Evolutionary conservation across 2,888 invertebrate genomes (phyloP).

Genomic region (Nomada flava): DNA sequence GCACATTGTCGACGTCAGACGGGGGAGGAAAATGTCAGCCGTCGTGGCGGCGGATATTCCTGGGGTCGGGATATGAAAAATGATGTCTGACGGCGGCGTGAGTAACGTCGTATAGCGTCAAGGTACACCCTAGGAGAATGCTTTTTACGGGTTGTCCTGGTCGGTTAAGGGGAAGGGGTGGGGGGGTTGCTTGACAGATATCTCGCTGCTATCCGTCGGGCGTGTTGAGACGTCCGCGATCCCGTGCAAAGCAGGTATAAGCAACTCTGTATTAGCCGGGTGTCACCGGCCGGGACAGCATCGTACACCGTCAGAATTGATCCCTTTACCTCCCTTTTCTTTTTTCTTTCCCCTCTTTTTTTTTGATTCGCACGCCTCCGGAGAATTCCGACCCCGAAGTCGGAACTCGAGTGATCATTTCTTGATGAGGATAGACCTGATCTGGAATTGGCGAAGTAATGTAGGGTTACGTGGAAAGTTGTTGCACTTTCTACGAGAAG

Average conservation of each 20-base stretch:
- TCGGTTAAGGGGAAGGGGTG: background rate
- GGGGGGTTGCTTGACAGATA: constrained; percentile 64
- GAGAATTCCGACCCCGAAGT: constrained; percentile 5
- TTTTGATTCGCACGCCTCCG: background rate
- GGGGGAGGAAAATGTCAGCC: constrained; percentile 70
- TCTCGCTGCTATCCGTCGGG: constrained; percentile 51
- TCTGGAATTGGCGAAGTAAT: background rate
- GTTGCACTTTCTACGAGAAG: no score
- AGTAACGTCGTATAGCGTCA: constrained; percentile 45
- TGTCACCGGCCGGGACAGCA: constrained; percentile 49
- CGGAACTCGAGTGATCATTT: background rate
- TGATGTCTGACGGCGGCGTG: constrained; percentile 69
- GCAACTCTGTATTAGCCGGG: constrained; percentile 62
- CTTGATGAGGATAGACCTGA: background rate
- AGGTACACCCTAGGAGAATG: constrained; percentile 61
- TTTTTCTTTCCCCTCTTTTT: background rate
- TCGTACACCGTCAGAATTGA: constrained; percentile 40
- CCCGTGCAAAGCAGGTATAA: constrained; percentile 59
- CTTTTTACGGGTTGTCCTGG: constrained; percentile 58
- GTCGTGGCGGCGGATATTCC: constrained; percentile 69
- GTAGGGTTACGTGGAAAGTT: no score
- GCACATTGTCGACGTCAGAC: constrained; percentile 73
- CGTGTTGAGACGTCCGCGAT: constrained; percentile 48
- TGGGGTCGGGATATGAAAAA: constrained; percentile 74
- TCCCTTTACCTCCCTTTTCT: constrained; percentile 16